Conservation (phyloP, 1,140 invertebrate genomes). For the Bursaphelenchus mucronatus region DNA sequence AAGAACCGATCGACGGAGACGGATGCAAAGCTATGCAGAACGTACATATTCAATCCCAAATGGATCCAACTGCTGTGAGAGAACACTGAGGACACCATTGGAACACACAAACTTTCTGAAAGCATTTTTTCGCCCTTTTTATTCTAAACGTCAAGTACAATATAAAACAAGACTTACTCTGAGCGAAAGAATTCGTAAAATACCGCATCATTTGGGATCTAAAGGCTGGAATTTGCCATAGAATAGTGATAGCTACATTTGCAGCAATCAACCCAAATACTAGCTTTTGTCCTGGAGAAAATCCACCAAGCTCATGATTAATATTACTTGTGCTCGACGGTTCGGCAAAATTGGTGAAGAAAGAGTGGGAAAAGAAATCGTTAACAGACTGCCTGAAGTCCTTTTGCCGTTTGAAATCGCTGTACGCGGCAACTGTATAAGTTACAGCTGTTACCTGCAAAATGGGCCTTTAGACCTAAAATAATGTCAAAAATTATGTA, state of each 20-base stretch:
- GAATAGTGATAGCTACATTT: conserved; percentile 75
- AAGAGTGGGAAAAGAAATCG: conserved; percentile 15
- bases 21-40: conserved; percentile 75
- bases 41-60: conserved; percentile 88
- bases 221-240: conserved; percentile 75
- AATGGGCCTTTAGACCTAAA: not conserved
- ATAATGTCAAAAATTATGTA: too few species aligned
- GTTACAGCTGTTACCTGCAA: conserved; percentile 25
- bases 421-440: conserved; percentile 23
- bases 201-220: conserved; percentile 75
- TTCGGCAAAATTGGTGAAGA: not conserved
- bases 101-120: conserved; percentile 72
- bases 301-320: conserved; percentile 6
- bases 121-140: conserved; percentile 15
- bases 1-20: conserved; percentile 69
- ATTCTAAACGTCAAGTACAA: conserved; percentile 22
- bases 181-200: conserved; percentile 76
- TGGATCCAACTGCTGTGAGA: conserved; percentile 83
- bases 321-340: conserved; percentile 63
- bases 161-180: conserved; percentile 65
- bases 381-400: conserved; percentile 18
- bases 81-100: conserved; percentile 86
- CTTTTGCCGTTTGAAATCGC: not conserved
- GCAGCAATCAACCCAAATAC: conserved; percentile 73
- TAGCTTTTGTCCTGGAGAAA: conserved; percentile 73